Percentiles rank a stretch among this genome's conserved stretches.
phyloP scores from a whole-genome alignment of 2,888 invertebrate species.

The Leucophenga montana region DNA sequence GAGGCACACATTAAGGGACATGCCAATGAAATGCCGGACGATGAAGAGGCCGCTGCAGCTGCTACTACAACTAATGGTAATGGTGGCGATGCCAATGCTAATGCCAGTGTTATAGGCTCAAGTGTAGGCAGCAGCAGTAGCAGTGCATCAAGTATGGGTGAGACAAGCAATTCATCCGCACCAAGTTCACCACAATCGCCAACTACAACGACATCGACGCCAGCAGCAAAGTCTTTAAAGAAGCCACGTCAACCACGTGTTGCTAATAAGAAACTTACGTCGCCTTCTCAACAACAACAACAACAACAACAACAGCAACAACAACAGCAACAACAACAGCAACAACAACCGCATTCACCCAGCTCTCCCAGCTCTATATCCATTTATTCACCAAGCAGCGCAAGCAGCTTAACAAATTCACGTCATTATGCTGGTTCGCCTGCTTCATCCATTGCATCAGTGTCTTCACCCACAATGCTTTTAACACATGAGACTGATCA shows the following conservation, averaged over 20 bases:
- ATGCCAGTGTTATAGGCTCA: too few species aligned
- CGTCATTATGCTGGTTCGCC: constrained; percentile 45
- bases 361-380: constrained; percentile 54
- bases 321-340: constrained; percentile 33
- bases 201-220: constrained; percentile 28
- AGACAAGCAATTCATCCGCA: constrained; percentile 59
- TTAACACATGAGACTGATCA: constrained; percentile 62
- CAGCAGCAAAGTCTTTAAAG: constrained; percentile 37
- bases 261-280: constrained; percentile 25
- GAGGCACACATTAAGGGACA: constrained; percentile 90
- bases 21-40: constrained; percentile 78
- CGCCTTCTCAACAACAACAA: not conserved
- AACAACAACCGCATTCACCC: constrained; percentile 49
- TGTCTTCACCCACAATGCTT: constrained; percentile 40
- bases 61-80: constrained; percentile 39
- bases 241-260: constrained; percentile 51
- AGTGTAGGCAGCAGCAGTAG: constrained; percentile 42
- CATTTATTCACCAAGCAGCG: constrained; percentile 55
- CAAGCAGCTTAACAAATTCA: constrained; percentile 28
- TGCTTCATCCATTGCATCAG: constrained; percentile 44
- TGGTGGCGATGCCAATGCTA: too few species aligned
- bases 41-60: constrained; percentile 65
- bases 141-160: constrained; percentile 49
- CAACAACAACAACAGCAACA: constrained; percentile 25
- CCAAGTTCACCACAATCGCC: constrained; percentile 59